Conservation (phyloP, 1,140 invertebrate genomes). For the Cydia splendana region DNA sequence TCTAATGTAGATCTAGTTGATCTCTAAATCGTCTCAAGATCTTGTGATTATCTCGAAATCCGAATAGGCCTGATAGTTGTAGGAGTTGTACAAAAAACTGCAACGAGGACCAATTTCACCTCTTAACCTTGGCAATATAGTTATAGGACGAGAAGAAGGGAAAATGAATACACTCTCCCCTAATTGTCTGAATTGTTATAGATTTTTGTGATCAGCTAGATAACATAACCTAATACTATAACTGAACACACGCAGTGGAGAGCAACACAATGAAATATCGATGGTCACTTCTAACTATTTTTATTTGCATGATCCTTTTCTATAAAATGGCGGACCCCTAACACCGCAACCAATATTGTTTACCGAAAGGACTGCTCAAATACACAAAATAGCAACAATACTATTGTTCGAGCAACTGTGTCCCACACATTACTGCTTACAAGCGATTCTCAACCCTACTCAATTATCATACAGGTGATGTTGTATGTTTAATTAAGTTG, state of each 20-base stretch:
- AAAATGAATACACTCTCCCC: no score
- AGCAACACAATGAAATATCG: background rate
- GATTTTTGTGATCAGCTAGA: no score
- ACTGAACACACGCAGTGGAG: background rate
- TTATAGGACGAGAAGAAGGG: no score
- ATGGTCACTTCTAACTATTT: background rate
- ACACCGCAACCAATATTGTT: conserved; percentile 14
- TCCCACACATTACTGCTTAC: background rate
- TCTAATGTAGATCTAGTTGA: no score
- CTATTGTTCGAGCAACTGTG: conserved; percentile 12
- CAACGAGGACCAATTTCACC: no score
- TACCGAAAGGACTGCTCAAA: conserved; percentile 6
- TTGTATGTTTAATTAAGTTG: background rate
- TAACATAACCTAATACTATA: no score
- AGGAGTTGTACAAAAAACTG: no score
- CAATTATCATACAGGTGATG: background rate
- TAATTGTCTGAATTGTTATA: no score
- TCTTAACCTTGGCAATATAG: no score
- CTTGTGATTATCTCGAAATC: no score
- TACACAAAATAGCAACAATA: conserved; percentile 19
- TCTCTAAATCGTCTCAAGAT: no score
- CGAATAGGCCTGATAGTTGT: no score
- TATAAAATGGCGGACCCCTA: background rate
- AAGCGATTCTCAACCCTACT: background rate
- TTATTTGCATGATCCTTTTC: background rate